Conservation (phyloP, 53 echinoderm and acorn worm species). For the Mesocentrotus franciscanus region DNA sequence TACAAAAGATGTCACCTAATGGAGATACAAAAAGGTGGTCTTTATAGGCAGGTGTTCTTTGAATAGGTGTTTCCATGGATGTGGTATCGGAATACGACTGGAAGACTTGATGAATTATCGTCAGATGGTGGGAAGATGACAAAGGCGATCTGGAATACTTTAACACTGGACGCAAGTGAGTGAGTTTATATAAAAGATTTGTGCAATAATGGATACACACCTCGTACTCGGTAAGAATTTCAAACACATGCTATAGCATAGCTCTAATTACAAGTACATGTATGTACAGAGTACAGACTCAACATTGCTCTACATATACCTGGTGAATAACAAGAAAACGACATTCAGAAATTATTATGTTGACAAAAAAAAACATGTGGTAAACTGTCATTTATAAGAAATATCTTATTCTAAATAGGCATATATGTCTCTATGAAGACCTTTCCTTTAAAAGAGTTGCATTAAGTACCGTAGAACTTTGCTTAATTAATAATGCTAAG, state of each 20-base stretch:
- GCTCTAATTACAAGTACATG: background rate
- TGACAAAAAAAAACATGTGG: background rate
- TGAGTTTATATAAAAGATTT: background rate
- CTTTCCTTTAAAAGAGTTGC: too few relatives aligned
- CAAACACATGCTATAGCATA: background rate
- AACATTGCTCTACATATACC: background rate
- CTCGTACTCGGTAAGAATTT: background rate
- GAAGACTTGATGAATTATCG: conserved; percentile 1
- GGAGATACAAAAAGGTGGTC: too few relatives aligned
- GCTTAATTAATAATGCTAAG: too few relatives aligned
- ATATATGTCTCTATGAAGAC: too few relatives aligned
- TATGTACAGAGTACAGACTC: background rate
- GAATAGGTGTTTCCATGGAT: background rate
- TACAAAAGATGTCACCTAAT: too few relatives aligned
- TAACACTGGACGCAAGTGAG: background rate
- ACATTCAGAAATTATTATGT: background rate
- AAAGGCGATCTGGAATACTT: background rate
- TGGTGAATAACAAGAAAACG: background rate
- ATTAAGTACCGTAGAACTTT: too few relatives aligned
- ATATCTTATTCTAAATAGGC: background rate
- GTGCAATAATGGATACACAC: background rate
- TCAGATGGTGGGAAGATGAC: background rate
- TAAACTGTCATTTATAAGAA: background rate
- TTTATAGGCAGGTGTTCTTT: background rate
- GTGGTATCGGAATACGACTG: background rate